Conservation (phyloP, 2,797 vertebrate genomes). For the Fratercula arctica region DNA sequence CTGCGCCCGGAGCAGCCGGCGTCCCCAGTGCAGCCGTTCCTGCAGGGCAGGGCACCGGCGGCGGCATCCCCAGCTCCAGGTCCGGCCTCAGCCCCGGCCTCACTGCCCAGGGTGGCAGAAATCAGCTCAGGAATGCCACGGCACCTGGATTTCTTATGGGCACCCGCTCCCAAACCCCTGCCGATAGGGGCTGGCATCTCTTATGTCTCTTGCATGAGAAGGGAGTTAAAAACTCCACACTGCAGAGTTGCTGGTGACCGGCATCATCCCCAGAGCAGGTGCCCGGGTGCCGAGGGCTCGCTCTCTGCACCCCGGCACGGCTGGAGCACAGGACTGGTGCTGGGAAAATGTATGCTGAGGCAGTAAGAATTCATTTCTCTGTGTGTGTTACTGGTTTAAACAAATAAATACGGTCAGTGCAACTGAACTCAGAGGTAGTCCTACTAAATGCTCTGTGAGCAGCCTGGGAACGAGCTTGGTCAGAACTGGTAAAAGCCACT, state of each 20-base stretch:
- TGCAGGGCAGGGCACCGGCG: background rate
- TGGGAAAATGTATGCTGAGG: background rate
- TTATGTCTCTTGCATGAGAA: accelerated
- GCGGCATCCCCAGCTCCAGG: background rate
- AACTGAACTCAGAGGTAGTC: background rate
- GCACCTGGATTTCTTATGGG: accelerated
- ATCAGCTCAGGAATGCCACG: accelerated
- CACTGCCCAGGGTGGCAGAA: background rate
- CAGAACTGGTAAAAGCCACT: background rate
- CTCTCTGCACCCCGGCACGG: background rate
- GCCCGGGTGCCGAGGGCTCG: background rate
- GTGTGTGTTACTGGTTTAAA: background rate
- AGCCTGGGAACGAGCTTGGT: background rate
- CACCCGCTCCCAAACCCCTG: background rate
- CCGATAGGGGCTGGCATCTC: background rate
- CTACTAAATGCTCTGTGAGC: background rate
- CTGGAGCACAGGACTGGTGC: background rate
- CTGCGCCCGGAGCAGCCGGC: accelerated
- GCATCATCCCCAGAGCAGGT: accelerated
- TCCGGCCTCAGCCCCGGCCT: background rate
- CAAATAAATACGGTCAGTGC: background rate
- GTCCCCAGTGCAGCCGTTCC: accelerated
- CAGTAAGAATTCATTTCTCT: background rate
- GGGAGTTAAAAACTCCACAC: accelerated
- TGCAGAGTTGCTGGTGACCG: background rate